Base-by-base conservation (phyloP, 2,797 vertebrate genomes). In the Tokudaia muenninki region DNA sequence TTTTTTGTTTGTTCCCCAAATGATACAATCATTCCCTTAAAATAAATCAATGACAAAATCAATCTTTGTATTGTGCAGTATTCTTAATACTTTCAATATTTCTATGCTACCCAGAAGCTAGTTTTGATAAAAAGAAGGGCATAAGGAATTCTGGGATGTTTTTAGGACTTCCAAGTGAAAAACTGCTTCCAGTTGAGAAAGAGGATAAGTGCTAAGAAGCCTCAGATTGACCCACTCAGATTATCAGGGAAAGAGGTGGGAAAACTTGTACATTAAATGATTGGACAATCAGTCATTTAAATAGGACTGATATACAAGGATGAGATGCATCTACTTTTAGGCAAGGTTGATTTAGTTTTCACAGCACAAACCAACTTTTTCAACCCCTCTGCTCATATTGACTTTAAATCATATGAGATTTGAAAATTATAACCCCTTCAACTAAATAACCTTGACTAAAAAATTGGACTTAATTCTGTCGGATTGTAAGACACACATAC, bases 291-390 rank as follows among this genome's bases (percentile, higher is more conserved):
- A 14, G 26, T 44, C 37, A 89, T 44, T 59, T 89, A 92, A 90
- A 61, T 37, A 50, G 57, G 31, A 52, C 21, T 67, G 44, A 75
- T 77, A 26, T 17, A 83, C 3, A 50, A 26, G 57, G 17, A 94
- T 37, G 44, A 94, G 75, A 70, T 77, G 52, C 91, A 97, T 78
- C 78, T 72, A 92, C 88, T 92, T 84, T 96, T 81, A 95, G 88
- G 74, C 50, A 87, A 87, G 63, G 92, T 14, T 84, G 88, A 89
- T 87, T 96, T 74, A 11, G 13, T 90, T 93, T 93, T 57, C 70
- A 95, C 24, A 77, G 26, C 50, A 75, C 47, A 81, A 89, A 57
- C 1, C 91, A 94, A 21, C 70, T 94, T 94, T 86, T 90, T 93
- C 37, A 75, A 90, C 57, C 16, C 74, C 19, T 41, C 55, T 50